These are phyloP conservation scores for Drosophila sturtevanti DNA, from an alignment of 1,140 invertebrate species.

Conservation along the genomic window DNA sequence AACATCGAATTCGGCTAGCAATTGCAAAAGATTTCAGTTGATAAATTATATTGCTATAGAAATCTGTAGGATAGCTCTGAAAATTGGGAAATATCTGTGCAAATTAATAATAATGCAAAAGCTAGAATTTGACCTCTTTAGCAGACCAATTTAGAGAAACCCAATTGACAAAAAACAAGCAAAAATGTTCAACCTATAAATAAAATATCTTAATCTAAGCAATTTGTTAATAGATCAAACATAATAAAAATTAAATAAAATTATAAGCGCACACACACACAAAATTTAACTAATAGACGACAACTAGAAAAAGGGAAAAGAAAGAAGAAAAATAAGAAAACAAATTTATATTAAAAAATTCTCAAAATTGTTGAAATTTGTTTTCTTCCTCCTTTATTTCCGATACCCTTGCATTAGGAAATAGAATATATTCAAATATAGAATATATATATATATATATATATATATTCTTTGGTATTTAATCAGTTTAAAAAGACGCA, in stretches of 20 bases:
- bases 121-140: too few relatives aligned
- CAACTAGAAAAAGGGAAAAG: not conserved
- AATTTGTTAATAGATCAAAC: slow-evolving; percentile 1
- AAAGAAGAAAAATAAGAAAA: not conserved
- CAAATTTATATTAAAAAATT: too few relatives aligned
- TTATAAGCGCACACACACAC: not conserved
- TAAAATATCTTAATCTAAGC: not conserved
- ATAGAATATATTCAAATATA: too few relatives aligned
- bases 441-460: too few relatives aligned
- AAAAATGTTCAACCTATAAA: not conserved
- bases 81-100: not conserved
- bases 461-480: too few relatives aligned
- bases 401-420: too few relatives aligned
- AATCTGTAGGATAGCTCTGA: not conserved
- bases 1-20: slow-evolving; percentile 54
- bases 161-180: not conserved
- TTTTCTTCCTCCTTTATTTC: too few relatives aligned
- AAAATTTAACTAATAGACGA: not conserved
- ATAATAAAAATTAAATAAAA: not conserved
- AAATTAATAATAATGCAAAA: too few relatives aligned
- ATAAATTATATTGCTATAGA: too few relatives aligned
- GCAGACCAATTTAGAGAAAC: too few relatives aligned
- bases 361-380: too few relatives aligned
- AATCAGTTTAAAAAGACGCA: too few relatives aligned
- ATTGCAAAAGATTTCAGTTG: slow-evolving; percentile 25